Percentiles rank a stretch among this genome's conserved stretches.
Conservation (phyloP, 2,888 invertebrate genomes). For the Flabesymbios commensalis region DNA sequence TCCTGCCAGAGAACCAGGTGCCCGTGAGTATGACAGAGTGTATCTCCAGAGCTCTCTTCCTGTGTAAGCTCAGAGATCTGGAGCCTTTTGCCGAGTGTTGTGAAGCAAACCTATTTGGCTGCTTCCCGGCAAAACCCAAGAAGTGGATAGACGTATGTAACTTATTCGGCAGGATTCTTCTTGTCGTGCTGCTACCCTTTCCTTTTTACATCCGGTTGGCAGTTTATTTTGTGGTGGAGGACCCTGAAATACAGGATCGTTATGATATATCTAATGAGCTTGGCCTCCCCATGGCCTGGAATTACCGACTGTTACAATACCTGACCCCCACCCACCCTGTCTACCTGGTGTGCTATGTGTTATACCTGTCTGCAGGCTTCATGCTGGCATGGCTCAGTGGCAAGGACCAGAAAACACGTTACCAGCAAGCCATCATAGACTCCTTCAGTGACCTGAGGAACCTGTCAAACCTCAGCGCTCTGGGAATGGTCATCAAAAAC, state of each 20-base stretch:
- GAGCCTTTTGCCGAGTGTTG: slow-evolving; percentile 31
- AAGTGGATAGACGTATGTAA: slow-evolving; percentile 27
- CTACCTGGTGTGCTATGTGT: slow-evolving; percentile 46
- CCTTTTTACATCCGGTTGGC: slow-evolving; percentile 51
- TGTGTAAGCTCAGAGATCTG: slow-evolving; percentile 29
- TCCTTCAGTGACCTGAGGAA: slow-evolving; percentile 52
- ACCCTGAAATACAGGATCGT: slow-evolving; percentile 42
- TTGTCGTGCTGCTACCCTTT: slow-evolving; percentile 46
- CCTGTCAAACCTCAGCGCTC: slow-evolving; percentile 48
- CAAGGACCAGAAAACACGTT: slow-evolving; percentile 38
- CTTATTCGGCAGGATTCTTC: slow-evolving; percentile 41
- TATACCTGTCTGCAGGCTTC: slow-evolving; percentile 46
- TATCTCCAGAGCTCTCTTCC: slow-evolving; percentile 23
- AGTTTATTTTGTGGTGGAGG: slow-evolving; percentile 51
- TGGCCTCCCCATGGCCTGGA: slow-evolving; percentile 31
- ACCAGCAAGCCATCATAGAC: slow-evolving; percentile 44
- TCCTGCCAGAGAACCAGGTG: slow-evolving; percentile 29
- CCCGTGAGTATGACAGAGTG: slow-evolving; percentile 28
- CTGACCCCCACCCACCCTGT: slow-evolving; percentile 48
- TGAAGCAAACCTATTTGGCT: slow-evolving; percentile 39
- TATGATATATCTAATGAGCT: slow-evolving; percentile 32
- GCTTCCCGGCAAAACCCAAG: background rate
- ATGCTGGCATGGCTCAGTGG: slow-evolving; percentile 42
- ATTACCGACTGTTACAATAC: slow-evolving; percentile 34
- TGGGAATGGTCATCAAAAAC: slow-evolving; percentile 46